Conservation (phyloP, 2,797 vertebrate genomes). For the Pipistrellus nathusii region DNA sequence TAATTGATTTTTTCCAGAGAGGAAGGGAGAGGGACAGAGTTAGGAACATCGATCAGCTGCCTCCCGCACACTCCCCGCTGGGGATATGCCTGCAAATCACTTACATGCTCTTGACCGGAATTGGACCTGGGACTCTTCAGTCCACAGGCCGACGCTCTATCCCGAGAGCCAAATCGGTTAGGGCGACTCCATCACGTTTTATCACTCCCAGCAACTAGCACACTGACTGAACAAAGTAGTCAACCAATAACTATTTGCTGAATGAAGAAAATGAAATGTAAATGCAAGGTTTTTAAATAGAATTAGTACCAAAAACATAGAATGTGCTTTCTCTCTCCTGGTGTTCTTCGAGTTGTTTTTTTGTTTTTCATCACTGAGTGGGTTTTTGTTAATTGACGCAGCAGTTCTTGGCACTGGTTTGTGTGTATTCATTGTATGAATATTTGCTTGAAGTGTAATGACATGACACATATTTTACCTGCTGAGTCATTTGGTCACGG, state of each 20-base stretch:
- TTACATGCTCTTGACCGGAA: too few species aligned
- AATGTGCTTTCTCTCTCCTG: constrained; percentile 25
- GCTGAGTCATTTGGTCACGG: constrained; percentile 63
- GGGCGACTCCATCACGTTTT: background rate
- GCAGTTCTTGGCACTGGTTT: background rate
- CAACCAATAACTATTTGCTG: constrained; percentile 26
- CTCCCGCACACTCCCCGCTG: too few species aligned
- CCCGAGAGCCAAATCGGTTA: too few species aligned
- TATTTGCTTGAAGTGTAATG: constrained; percentile 62
- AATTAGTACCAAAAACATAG: constrained; percentile 18
- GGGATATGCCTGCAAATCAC: too few species aligned
- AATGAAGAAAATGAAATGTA: constrained; percentile 22
- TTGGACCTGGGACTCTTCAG: too few species aligned
- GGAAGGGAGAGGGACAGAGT: too few species aligned
- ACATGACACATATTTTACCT: constrained; percentile 65
- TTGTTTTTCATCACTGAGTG: constrained; percentile 40
- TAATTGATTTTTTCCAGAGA: too few species aligned
- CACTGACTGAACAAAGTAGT: background rate
- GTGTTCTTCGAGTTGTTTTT: background rate
- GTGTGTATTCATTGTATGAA: constrained; percentile 26
- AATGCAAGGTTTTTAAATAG: background rate
- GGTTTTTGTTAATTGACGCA: constrained; percentile 35
- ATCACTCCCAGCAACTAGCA: background rate
- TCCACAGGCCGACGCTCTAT: too few species aligned
- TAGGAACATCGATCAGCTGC: too few species aligned